Evolutionary conservation across 2,113 vertebrate species (phyloP).

Genomic region (Petrocephalus microphthalmus): DNA sequence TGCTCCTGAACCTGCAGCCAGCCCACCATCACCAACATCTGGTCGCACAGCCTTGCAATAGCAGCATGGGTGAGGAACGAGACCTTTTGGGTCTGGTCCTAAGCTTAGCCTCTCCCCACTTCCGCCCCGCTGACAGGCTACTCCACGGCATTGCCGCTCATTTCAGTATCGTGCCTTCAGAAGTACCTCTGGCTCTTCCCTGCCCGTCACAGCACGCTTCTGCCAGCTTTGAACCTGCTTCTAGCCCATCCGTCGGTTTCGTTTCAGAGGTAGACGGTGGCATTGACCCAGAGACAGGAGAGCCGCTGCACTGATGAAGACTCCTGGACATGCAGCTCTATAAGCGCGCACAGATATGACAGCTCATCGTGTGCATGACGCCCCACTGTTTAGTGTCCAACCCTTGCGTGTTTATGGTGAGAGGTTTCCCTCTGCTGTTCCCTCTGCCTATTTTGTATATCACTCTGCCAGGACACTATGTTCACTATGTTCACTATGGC

Average conservation of each 20-base stretch:
- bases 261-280: conserved; percentile 39
- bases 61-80: conserved; percentile 42
- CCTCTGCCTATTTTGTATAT: not conserved
- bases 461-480: not conserved
- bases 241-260: not conserved
- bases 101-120: not conserved
- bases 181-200: not conserved
- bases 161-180: not conserved
- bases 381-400: not conserved
- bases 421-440: not conserved
- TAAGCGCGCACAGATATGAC: not conserved
- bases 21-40: not conserved
- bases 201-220: not conserved
- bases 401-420: not conserved
- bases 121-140: not conserved
- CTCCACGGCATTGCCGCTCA: not conserved
- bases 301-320: conserved; percentile 39
- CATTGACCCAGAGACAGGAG: conserved; percentile 53
- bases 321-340: not conserved
- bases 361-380: not conserved
- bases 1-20: not conserved
- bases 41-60: conserved; percentile 2
- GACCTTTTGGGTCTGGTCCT: not conserved
- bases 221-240: not conserved
- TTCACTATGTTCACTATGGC: not conserved